Base-by-base conservation (phyloP, 2,797 vertebrate genomes). In the Silurus aristotelis region DNA sequence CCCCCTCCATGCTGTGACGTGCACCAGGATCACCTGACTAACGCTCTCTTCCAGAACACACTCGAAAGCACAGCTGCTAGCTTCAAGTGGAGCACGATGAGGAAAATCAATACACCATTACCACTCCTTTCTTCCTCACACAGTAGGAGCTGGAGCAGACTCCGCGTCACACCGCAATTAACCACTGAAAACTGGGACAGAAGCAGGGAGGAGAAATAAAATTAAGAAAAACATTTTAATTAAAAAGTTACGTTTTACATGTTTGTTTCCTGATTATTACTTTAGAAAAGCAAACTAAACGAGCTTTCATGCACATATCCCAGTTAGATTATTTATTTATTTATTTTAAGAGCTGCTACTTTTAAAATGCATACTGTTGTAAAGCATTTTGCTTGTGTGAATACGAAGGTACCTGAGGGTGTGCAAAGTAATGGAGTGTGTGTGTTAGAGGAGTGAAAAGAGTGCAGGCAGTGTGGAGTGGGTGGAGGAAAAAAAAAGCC, bases 61-160 rank as follows among this genome's bases (percentile, higher is more conserved):
- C 80, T 72, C 82, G 10, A 31, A 48, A 73, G 25, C 52, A 79
- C 25, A 38, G 76, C 66, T 48, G 83, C 73, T 27, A 66, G 48
- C 66, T 52, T 85, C 56, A 72, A 80, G 77, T 63, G 58, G 84
- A 72, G 38, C 56, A 52, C n/a, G n/a, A 64, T 3, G 52, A 85
- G 43, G 22, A 67, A 66, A 84, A 71, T 70, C 76, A 63, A 71
- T 80, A 85, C 66, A 22, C 76, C 19, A 68, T 31, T 63, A 80
- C 76, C 15, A 58, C 60, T 67, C 68, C 19, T 77, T 77, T 84
- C 61, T 79, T 66, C 64, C 77, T 55, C 83, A 58, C 73, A 84
- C 83, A 64, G 73, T 20, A 10, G 48, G 73, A 68, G 31, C 17
- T n/a, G 43, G 19, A 82, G 55, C 3, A 68, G 10, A 31, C 55